Percentiles rank a stretch among this genome's conserved stretches.
Evolutionary conservation across 2,888 invertebrate species (phyloP).

Genomic region (Conistra vaccinii): DNA sequence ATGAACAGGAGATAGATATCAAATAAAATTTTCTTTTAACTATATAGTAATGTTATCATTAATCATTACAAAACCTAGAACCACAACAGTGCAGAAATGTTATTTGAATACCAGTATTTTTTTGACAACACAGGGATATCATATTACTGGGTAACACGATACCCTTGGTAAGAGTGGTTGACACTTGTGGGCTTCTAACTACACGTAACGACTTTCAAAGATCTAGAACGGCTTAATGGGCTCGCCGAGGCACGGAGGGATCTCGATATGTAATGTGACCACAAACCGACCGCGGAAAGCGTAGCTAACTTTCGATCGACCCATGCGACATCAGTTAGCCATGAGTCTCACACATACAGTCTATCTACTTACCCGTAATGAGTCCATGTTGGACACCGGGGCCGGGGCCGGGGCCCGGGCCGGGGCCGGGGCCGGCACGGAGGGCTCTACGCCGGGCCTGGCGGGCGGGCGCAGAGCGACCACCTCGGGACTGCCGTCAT

Average conservation of each 20-base stretch:
- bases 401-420: too few species aligned
- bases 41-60: too few species aligned
- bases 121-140: too few species aligned
- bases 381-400: too few species aligned
- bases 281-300: not conserved
- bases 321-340: not conserved
- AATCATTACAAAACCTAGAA: too few species aligned
- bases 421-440: not conserved
- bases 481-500: slow-evolving; percentile 70
- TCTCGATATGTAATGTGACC: not conserved
- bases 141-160: not conserved
- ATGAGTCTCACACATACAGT: not conserved
- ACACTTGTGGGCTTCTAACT: not conserved
- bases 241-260: too few species aligned
- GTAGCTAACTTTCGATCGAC: not conserved
- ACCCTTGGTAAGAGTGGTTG: not conserved
- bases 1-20: not conserved
- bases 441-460: fast-evolving
- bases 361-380: not conserved
- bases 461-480: slow-evolving; percentile 68
- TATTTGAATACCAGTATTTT: too few species aligned
- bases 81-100: too few species aligned
- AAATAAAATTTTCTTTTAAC: too few species aligned
- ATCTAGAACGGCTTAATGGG: too few species aligned
- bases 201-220: not conserved